Evolutionary conservation across 2,113 vertebrate genomes (phyloP), one percentile per base, ranked within the genome.

Genomic region (Tachuris rubrigastra): DNA sequence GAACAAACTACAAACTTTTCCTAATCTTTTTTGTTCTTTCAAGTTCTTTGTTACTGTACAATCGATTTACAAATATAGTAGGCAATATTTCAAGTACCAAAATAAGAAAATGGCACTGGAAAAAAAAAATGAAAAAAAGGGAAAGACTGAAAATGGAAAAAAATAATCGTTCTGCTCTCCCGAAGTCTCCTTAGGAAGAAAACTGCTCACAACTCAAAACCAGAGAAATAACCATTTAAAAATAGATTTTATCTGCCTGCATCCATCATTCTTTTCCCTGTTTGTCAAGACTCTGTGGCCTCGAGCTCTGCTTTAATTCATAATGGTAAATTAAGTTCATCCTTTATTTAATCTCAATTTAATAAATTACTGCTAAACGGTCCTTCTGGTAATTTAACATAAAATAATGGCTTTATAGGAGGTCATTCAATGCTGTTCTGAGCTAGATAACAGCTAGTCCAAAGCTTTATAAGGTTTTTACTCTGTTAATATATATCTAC

Each of bases 141-240:
- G n/a, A 6, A 65, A 47, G 3, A 23, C 37, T 37, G 49, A 90
- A 75, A 87, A 78, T 52, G 9, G 13, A 3, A 53, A 22, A n/a
- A 68, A 71, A 58, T 8, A 7, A 37, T 24, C 10, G 55, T 92
- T 82, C 25, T 87, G 41, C 24, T 86, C 6, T 81, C 33, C 37
- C 83, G 62, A 90, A 77, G 87, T 83, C 35, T 58, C 39, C 67
- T 77, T 44, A 62, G 33, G 59, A 85, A 89, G 35, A 94, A 94
- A 94, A 89, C 22, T 3, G 25, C 9, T 71, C 39, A 52, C n/a
- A 86, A 84, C 50, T 90, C n/a, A 74, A 94, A 93, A 39, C 12
- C 14, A 90, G 65, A 91, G 67, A 91, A 95, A 93, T 25, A 93
- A 53, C 22, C 30, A 85, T 96, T 89, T 95, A 71, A 94, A 96